These are phyloP conservation scores for Rhinichthys klamathensis DNA, from an alignment of 2,113 vertebrate species.

Conservation along the genomic window DNA sequence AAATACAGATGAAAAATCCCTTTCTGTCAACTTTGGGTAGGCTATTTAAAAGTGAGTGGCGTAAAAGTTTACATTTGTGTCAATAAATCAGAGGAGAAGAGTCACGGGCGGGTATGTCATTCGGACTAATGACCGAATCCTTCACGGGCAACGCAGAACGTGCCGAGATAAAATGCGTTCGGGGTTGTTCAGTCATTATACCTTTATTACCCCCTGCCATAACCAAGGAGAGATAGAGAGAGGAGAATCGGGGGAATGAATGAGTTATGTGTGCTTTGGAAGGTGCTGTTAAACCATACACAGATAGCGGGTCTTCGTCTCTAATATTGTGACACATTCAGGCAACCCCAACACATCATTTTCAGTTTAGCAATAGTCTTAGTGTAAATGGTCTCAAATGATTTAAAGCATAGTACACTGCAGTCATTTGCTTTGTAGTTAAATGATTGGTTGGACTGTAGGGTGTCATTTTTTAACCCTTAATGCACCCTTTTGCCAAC, in stretches of 20 bases:
- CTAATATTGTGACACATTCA: conserved; percentile 50
- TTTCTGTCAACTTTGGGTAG: not conserved
- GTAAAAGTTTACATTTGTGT: conserved; percentile 91
- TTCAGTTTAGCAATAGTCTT: conserved; percentile 52
- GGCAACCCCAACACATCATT: conserved; percentile 59
- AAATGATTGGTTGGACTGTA: not conserved
- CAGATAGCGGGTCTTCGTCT: conserved; percentile 61
- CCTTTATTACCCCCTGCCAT: conserved; percentile 77
- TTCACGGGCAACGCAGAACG: conserved; percentile 80
- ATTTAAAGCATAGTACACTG: not conserved
- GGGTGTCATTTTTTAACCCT: not conserved
- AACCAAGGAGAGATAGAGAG: conserved; percentile 33
- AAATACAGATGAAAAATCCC: conserved; percentile 26
- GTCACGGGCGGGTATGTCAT: conserved; percentile 73
- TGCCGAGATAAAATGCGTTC: conserved; percentile 81
- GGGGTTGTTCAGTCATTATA: conserved; percentile 81
- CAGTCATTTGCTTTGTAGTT: not conserved
- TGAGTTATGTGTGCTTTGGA: conserved; percentile 52
- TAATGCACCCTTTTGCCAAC: not conserved
- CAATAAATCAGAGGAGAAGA: conserved; percentile 80
- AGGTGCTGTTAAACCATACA: not conserved
- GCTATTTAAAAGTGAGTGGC: conserved; percentile 80
- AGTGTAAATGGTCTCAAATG: conserved; percentile 33
- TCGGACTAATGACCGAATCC: conserved; percentile 80
- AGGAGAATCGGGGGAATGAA: conserved; percentile 59